Percentiles rank a stretch among this genome's conserved stretches.
Evolutionary conservation across 2,797 vertebrate species (phyloP).

Genomic region (Gallinago stenura): DNA sequence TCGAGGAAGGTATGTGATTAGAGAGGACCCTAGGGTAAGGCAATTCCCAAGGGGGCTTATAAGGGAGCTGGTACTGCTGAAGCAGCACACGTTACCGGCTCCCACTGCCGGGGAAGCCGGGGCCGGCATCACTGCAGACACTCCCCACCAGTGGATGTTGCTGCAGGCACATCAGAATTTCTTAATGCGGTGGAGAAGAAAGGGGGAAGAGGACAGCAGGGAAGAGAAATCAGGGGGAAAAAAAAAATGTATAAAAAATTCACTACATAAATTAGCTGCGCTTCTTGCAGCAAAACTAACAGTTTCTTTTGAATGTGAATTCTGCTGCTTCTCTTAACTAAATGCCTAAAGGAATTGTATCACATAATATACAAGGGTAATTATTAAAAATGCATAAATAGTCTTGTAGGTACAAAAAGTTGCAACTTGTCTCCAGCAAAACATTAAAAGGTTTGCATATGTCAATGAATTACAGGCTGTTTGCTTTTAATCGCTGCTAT

Average conservation of each 20-base stretch:
- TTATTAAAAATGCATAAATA: conserved; percentile 79
- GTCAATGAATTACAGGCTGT: conserved; percentile 79
- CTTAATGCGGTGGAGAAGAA: conserved; percentile 74
- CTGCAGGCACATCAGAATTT: conserved; percentile 75
- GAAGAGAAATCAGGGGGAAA: conserved; percentile 67
- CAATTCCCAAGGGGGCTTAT: not conserved
- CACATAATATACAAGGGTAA: conserved; percentile 73
- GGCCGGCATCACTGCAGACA: conserved; percentile 41
- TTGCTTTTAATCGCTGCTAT: conserved; percentile 80
- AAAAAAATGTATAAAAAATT: conserved; percentile 70
- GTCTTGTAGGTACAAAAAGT: conserved; percentile 71
- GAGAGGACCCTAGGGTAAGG: conserved; percentile 36
- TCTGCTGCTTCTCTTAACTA: conserved; percentile 63
- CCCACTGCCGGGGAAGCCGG: conserved; percentile 10
- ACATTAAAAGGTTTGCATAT: conserved; percentile 77
- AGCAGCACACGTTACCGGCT: not conserved
- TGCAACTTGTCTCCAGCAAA: conserved; percentile 75
- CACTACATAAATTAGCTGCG: conserved; percentile 76
- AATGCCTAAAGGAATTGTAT: conserved; percentile 73
- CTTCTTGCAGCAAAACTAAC: conserved; percentile 72
- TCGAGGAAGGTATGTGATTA: conserved; percentile 46
- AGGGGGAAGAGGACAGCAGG: conserved; percentile 74
- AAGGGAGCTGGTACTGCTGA: not conserved
- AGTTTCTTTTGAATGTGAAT: conserved; percentile 75
- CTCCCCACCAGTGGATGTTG: conserved; percentile 67